Evolutionary conservation across 2,113 vertebrate genomes (phyloP).

Genomic region (Stictonetta naevosa): DNA sequence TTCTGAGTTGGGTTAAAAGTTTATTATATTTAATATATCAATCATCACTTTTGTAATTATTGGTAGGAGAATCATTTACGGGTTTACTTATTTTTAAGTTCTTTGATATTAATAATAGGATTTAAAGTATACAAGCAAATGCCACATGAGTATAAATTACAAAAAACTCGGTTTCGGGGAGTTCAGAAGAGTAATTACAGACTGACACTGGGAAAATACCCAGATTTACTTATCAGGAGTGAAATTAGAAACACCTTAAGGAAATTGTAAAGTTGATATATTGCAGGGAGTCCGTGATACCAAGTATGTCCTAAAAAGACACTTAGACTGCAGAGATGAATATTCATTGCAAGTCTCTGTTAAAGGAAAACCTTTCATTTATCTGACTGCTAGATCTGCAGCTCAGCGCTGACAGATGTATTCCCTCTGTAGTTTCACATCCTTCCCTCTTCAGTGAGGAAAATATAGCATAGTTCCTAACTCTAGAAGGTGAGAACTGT

Average conservation of each 20-base stretch:
- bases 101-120: background rate
- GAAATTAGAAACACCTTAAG: background rate
- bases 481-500: background rate
- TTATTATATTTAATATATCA: background rate
- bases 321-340: background rate
- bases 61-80: background rate
- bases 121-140: background rate
- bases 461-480: background rate
- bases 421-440: background rate
- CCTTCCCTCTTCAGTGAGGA: background rate
- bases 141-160: background rate
- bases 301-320: background rate
- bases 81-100: background rate
- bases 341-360: background rate
- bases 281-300: background rate
- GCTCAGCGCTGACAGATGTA: background rate
- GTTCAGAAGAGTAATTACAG: background rate
- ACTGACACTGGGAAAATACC: background rate
- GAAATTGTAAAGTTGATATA: background rate
- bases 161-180: background rate
- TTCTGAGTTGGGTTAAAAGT: background rate
- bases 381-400: background rate
- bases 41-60: background rate
- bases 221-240: background rate
- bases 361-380: background rate